Evolutionary conservation across 35 echinoderm and acorn worm genomes (phyloP), one percentile per base, ranked within the genome.

Genomic region (Apostichopus japonicus): DNA sequence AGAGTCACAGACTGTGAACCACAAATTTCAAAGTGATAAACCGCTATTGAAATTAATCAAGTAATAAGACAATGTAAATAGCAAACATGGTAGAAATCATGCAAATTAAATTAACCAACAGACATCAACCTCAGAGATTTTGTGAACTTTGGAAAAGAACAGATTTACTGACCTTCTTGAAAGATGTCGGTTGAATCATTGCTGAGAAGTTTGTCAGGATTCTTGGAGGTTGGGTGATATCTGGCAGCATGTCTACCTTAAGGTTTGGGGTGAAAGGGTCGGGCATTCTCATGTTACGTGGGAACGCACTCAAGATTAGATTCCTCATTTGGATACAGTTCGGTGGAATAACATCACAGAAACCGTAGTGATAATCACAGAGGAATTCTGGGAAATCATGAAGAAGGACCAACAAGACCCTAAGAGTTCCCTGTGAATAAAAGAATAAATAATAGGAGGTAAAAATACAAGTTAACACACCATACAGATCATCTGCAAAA

Each of bases 241-340:
- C 97, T 23, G 93, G 72, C 56, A 99, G 90, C 97, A 99, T 99
- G 65, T 99, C 97, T 58, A 99, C 95, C 78, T 99, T 99, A 13
- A 99, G 88, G 84, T 99, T 99, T 16, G 97, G 97, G 4, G 97
- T 99, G 95, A 99, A 99, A 6, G 97, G 97, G 79, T 99, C 97
- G 2, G 97, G 97, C 61, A 99, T 92, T 21, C 97, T 75, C 97
- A 99, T 99, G 95, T 99, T 99, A 15, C 97, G 91, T 79, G 97
- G 97, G 90, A 99, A 99, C 23, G 97, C 97, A 90, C 95, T 96
- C 55, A 99, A 90, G 56, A 99, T 99, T 6, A 99, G 97, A 59
- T 99, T 99, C 23, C 97, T 95, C 97, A 99, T 99, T 90, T 99
- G 97, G 83, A 99, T 99, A 72, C 97, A 99, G 97, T 99, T 99